Conservation (phyloP, 2,797 vertebrate species). For the Sebastes taczanowskii region DNA sequence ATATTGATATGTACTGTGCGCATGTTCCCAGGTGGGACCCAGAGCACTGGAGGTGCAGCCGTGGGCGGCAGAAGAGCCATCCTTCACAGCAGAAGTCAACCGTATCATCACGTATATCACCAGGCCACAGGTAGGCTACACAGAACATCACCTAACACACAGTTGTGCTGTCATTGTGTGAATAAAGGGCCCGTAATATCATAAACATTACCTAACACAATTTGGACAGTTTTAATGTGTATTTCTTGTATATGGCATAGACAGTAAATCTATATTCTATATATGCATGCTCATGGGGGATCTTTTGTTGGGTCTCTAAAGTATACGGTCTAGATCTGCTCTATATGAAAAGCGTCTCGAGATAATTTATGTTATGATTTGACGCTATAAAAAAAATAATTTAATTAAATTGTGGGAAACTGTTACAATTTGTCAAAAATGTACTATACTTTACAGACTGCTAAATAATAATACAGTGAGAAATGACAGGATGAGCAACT, state of each 20-base stretch:
- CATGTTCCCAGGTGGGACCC: conserved; percentile 54
- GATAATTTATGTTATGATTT: too few species aligned
- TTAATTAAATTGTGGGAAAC: too few species aligned
- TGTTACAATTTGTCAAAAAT: too few species aligned
- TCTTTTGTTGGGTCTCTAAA: too few species aligned
- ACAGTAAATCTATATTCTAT: neutral
- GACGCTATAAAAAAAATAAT: too few species aligned
- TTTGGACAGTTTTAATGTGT: neutral
- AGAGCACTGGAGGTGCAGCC: conserved; percentile 68
- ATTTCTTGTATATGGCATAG: neutral
- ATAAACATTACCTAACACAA: neutral
- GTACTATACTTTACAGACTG: too few species aligned
- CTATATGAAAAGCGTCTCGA: too few species aligned
- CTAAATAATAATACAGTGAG: too few species aligned
- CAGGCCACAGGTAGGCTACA: conserved; percentile 72
- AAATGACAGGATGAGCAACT: too few species aligned
- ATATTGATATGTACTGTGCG: conserved; percentile 36
- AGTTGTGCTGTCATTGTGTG: neutral
- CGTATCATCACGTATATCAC: conserved; percentile 73
- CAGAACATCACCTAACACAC: neutral
- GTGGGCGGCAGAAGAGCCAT: conserved; percentile 71
- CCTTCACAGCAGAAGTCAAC: conserved; percentile 74
- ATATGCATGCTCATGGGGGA: too few species aligned
- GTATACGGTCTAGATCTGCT: too few species aligned
- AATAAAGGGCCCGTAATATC: neutral